These are phyloP conservation scores for Cryptosula pallasiana DNA, from an alignment of 2,888 invertebrate species.

Conservation along the genomic window DNA sequence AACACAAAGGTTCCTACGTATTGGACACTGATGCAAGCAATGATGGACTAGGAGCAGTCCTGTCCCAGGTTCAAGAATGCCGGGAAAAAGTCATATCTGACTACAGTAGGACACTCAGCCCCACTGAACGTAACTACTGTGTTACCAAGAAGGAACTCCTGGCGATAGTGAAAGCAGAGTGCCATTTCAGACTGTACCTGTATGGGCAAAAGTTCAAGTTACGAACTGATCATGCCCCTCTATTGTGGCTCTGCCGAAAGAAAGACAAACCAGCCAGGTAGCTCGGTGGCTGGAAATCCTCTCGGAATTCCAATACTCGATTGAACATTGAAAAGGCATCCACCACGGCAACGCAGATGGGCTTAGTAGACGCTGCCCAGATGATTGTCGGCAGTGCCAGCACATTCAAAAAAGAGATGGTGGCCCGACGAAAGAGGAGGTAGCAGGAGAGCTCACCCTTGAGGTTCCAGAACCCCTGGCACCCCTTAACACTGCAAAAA, in stretches of 20 bases:
- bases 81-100: not conserved
- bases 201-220: not conserved
- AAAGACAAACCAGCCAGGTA: not conserved
- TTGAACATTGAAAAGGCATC: not conserved
- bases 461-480: too few species aligned
- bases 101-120: not conserved
- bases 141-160: not conserved
- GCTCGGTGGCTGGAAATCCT: conserved; percentile 10
- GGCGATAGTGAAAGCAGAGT: conserved; percentile 4
- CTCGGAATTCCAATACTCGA: not conserved
- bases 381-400: not conserved
- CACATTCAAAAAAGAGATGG: not conserved
- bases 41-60: conserved; percentile 12
- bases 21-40: conserved; percentile 21
- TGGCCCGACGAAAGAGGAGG: not conserved
- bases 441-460: not conserved
- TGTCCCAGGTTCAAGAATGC: conserved; percentile 11
- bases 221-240: conserved; percentile 9
- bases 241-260: not conserved
- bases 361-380: not conserved
- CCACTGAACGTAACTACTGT: not conserved
- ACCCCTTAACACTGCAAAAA: too few species aligned
- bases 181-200: not conserved
- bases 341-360: not conserved
- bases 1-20: not conserved